A percentile compares a stretch with the other conserved stretches of the same genome.
These are phyloP conservation scores for Agraylea sexmaculata DNA, from an alignment of 1,140 invertebrate species.

Conservation along the genomic window DNA sequence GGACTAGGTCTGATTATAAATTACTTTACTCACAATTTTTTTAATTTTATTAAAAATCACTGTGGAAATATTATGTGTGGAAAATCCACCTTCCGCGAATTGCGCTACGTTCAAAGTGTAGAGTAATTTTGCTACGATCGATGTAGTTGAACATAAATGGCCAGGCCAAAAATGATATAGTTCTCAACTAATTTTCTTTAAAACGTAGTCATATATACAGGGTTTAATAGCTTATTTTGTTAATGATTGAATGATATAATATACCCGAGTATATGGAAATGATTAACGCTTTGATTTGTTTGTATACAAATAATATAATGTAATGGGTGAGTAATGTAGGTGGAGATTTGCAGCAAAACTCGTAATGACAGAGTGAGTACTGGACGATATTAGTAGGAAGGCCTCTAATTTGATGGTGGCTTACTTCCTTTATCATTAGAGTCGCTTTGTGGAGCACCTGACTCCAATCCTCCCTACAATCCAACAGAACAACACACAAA, in stretches of 20 bases:
- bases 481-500: background rate
- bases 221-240: background rate
- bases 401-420: conserved; percentile 9
- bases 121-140: too few species aligned
- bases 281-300: background rate
- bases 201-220: too few species aligned
- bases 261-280: background rate
- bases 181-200: too few species aligned
- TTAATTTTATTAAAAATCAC: too few species aligned
- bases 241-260: background rate
- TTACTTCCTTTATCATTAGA: conserved; percentile 12
- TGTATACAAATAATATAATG: background rate
- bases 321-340: background rate
- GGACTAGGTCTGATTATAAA: too few species aligned
- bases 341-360: too few species aligned
- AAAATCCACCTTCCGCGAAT: too few species aligned
- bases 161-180: too few species aligned
- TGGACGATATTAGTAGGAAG: conserved; percentile 5
- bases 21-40: too few species aligned
- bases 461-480: background rate
- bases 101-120: too few species aligned
- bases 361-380: conserved; percentile 6
- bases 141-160: too few species aligned
- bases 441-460: background rate
- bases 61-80: too few species aligned